A percentile compares a stretch with the other conserved stretches of the same genome.
Evolutionary conservation across 1,140 invertebrate species (phyloP).

Genomic region (Drosophila quadrilineata): DNA sequence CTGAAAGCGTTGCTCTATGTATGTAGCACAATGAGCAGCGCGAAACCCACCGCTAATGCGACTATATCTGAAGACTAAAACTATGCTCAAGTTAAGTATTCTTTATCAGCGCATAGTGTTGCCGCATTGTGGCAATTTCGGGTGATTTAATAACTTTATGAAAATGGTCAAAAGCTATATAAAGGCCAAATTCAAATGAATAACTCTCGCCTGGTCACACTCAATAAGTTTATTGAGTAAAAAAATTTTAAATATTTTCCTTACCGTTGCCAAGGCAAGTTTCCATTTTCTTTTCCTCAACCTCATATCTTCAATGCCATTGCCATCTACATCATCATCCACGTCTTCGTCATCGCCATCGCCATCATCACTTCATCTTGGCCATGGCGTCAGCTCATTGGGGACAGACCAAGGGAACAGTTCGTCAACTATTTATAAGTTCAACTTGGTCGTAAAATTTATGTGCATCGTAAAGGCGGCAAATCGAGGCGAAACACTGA

Average conservation of each 20-base stretch:
- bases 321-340: not conserved
- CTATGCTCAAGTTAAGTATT: too few relatives aligned
- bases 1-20: too few relatives aligned
- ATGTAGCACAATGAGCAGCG: too few relatives aligned
- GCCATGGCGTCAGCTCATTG: not conserved
- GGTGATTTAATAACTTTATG: conserved; percentile 7
- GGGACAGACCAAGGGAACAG: conserved; percentile 4
- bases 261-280: too few relatives aligned
- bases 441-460: conserved; percentile 65
- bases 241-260: not conserved
- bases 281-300: not conserved
- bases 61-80: too few relatives aligned
- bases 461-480: conserved; percentile 64
- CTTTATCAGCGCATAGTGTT: too few relatives aligned
- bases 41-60: too few relatives aligned
- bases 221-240: conserved; percentile 7
- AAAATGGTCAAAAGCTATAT: not conserved
- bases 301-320: not conserved
- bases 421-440: conserved; percentile 73
- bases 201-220: not conserved
- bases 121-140: too few relatives aligned
- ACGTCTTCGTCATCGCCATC: not conserved
- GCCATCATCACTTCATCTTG: conserved; percentile 49
- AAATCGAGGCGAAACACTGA: conserved; percentile 55
- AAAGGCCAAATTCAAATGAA: not conserved